phyloP scores from a whole-genome alignment of 2,113 vertebrate species.

The Setophaga coronata region DNA sequence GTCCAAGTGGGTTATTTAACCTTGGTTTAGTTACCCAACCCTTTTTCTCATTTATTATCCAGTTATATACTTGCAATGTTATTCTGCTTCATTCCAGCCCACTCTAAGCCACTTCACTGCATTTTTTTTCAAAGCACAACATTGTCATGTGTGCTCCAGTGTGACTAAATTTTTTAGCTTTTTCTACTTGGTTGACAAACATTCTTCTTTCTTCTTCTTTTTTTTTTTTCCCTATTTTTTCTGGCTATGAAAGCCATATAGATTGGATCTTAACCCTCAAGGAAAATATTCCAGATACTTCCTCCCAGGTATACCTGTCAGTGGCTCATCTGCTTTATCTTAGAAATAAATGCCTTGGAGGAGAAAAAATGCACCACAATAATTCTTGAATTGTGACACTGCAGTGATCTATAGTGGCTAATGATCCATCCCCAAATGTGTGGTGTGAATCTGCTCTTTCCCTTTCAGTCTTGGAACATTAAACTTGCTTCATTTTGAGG shows the following conservation, averaged over 20 bases:
- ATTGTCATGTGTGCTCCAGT: not conserved
- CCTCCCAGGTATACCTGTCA: not conserved
- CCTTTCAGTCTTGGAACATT: not conserved
- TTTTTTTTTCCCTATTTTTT: not conserved
- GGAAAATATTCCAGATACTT: not conserved
- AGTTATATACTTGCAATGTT: not conserved
- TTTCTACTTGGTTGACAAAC: not conserved
- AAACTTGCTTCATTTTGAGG: not conserved
- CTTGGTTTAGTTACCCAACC: not conserved
- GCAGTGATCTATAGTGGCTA: not conserved
- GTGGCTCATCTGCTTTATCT: not conserved
- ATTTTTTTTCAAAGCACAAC: not conserved
- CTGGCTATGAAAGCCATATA: not conserved
- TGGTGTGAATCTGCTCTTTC: not conserved
- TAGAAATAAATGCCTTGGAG: not conserved
- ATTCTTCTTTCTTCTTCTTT: fast-evolving
- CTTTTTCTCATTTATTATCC: not conserved
- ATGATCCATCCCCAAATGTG: not conserved
- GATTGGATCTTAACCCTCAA: not conserved
- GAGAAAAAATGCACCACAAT: not conserved
- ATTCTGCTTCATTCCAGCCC: not conserved
- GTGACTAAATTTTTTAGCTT: not conserved
- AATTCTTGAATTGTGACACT: not conserved
- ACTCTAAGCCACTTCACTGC: not conserved
- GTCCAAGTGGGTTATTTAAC: not conserved